A percentile compares a stretch with the other conserved stretches of the same genome.
Evolutionary conservation across 2,113 vertebrate genomes (phyloP).

Genomic region (Haemorhous mexicanus): DNA sequence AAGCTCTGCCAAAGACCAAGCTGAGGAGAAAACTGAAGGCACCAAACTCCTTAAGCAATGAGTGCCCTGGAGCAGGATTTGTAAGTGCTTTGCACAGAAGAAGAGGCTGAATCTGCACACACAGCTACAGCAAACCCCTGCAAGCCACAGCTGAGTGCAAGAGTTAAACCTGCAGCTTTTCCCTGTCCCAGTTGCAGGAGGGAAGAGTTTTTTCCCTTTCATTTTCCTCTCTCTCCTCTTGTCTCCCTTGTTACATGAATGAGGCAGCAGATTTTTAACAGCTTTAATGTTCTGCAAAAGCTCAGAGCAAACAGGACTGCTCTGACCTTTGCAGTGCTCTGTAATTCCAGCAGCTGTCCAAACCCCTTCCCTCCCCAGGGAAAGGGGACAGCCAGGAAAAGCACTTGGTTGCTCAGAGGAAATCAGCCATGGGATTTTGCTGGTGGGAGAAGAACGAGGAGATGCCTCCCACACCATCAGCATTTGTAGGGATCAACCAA

Average conservation of each 20-base stretch:
- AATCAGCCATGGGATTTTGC: neutral
- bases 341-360: neutral
- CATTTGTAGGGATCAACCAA: neutral
- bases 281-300: neutral
- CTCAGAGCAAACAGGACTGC: neutral
- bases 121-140: neutral
- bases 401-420: neutral
- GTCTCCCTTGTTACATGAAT: neutral
- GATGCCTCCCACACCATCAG: neutral
- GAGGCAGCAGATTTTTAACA: conserved; percentile 33
- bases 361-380: neutral
- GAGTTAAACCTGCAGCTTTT: neutral
- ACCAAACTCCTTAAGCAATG: neutral
- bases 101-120: neutral
- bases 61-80: neutral
- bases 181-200: neutral
- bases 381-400: neutral
- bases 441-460: neutral
- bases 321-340: neutral
- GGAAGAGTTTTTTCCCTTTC: neutral
- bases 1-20: neutral
- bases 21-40: neutral
- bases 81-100: neutral
- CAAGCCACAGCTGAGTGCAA: neutral
- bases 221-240: neutral